A percentile compares a stretch with the other conserved stretches of the same genome.
Evolutionary conservation across 2,888 invertebrate genomes (phyloP).

Genomic region (Buathra laborator): DNA sequence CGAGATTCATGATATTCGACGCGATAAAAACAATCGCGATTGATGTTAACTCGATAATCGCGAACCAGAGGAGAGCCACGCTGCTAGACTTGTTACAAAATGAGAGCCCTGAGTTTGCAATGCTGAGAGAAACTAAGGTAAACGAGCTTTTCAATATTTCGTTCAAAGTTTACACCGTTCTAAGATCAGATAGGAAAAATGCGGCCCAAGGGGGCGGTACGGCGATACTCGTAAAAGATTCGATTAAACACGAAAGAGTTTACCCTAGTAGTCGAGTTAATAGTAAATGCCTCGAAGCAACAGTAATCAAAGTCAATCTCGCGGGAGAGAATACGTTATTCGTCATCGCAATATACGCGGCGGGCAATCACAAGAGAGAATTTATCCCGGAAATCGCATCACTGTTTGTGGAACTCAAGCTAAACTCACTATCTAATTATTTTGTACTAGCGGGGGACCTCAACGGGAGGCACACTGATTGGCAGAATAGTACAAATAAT

Average conservation of each 20-base stretch:
- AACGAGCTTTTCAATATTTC: neutral
- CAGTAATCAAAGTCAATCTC: constrained; percentile 39
- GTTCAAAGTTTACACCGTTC: neutral
- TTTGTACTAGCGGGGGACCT: constrained; percentile 64
- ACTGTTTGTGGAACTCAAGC: constrained; percentile 37
- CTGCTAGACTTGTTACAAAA: neutral
- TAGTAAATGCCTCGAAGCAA: constrained; percentile 24
- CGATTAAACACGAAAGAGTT: neutral
- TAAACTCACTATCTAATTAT: constrained; percentile 27
- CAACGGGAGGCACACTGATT: constrained; percentile 51
- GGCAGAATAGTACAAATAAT: constrained; percentile 51
- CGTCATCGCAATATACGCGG: constrained; percentile 58
- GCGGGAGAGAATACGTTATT: constrained; percentile 5
- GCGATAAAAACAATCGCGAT: neutral
- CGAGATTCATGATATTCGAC: neutral
- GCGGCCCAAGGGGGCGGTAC: neutral
- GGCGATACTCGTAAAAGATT: neutral
- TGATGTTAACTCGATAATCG: neutral
- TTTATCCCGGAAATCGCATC: constrained; percentile 29
- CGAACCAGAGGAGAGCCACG: neutral
- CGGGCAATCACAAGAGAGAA: constrained; percentile 16
- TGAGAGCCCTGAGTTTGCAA: neutral
- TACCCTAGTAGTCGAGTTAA: neutral
- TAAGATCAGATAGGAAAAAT: neutral
- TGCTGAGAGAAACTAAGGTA: neutral